A percentile compares a stretch with the other conserved stretches of the same genome.
Conservation (phyloP, 2,888 invertebrate genomes). For the Ferrisia virgata region DNA sequence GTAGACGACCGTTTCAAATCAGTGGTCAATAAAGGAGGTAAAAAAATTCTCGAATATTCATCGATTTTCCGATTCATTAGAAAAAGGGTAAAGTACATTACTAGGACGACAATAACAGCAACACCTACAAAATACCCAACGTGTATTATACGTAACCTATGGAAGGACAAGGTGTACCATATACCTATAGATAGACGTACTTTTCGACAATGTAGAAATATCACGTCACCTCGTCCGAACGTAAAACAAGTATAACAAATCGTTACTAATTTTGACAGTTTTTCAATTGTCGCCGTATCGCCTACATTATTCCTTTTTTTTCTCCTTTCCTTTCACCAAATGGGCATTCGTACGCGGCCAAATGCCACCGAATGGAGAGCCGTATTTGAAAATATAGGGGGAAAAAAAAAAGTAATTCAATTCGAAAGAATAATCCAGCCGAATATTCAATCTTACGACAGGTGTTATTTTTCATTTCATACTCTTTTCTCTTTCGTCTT, state of each 20-base stretch:
- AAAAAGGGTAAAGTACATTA: background rate
- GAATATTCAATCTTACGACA: conserved; percentile 30
- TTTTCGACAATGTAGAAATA: background rate
- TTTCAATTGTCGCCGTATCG: conserved; percentile 13
- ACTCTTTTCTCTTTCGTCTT: background rate
- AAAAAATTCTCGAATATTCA: background rate
- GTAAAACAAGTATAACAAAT: conserved; percentile 25
- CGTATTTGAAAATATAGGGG: too few relatives aligned
- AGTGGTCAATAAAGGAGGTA: too few relatives aligned
- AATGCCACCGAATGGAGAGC: background rate
- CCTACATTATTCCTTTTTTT: background rate
- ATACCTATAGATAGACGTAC: too few relatives aligned
- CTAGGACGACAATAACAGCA: too few relatives aligned
- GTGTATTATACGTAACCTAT: too few relatives aligned
- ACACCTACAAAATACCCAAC: too few relatives aligned
- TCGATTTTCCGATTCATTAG: background rate
- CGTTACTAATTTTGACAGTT: conserved; percentile 26
- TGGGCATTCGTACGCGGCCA: conserved; percentile 12
- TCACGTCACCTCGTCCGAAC: background rate
- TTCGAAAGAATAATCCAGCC: conserved; percentile 29
- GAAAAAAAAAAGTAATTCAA: conserved; percentile 18
- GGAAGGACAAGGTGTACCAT: too few relatives aligned
- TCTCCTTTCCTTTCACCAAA: background rate
- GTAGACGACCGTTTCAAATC: too few relatives aligned
- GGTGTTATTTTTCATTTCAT: conserved; percentile 25